Conservation (phyloP, 2,888 invertebrate genomes). For the Aleiodes testaceus region DNA sequence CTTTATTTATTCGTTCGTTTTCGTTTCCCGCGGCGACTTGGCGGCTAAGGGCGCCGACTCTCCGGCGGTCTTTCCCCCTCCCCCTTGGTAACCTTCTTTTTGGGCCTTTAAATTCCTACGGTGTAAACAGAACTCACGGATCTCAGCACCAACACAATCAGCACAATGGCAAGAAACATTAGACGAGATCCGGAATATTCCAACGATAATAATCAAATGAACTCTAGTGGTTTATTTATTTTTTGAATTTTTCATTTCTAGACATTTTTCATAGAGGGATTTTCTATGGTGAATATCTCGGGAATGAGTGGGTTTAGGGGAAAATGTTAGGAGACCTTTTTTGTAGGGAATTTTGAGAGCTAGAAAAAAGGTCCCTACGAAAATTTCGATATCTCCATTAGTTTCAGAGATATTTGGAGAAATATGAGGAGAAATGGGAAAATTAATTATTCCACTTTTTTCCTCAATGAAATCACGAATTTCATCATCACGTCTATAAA, state of each 20-base stretch:
- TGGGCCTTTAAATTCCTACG: slow-evolving; percentile 58
- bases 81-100: slow-evolving; percentile 43
- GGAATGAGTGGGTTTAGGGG: too few relatives aligned
- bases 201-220: slow-evolving; percentile 43
- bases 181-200: slow-evolving; percentile 17
- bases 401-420: too few relatives aligned
- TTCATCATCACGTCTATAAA: too few relatives aligned
- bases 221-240: slow-evolving; percentile 38
- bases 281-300: not conserved
- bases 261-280: too few relatives aligned
- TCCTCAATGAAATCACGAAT: not conserved
- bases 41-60: slow-evolving; percentile 45
- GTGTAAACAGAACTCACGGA: slow-evolving; percentile 54
- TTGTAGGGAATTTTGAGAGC: not conserved
- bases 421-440: too few relatives aligned
- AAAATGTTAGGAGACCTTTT: not conserved
- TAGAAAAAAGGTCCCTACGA: not conserved
- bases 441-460: not conserved
- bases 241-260: not conserved
- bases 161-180: slow-evolving; percentile 12
- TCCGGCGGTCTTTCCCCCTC: slow-evolving; percentile 38
- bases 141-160: slow-evolving; percentile 50
- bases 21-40: slow-evolving; percentile 48
- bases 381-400: too few relatives aligned
- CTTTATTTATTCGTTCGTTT: slow-evolving; percentile 23